Percentiles rank a stretch among this genome's conserved stretches.
Evolutionary conservation across 1,140 invertebrate genomes (phyloP).

Genomic region (Octopus bimaculoides): DNA sequence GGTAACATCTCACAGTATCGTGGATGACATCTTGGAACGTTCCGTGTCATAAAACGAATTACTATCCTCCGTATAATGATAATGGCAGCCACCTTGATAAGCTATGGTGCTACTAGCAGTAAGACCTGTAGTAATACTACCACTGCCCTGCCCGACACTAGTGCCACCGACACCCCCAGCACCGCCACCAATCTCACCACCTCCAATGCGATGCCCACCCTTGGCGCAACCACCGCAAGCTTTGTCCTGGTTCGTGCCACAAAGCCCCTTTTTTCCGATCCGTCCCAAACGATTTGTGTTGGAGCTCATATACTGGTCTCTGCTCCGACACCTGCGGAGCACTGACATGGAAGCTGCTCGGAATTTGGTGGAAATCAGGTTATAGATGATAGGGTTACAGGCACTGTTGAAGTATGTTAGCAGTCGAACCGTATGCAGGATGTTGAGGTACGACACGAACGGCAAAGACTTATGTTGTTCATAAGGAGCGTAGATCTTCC

Average conservation of each 20-base stretch:
- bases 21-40: not conserved
- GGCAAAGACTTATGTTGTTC: constrained; percentile 68
- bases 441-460: constrained; percentile 77
- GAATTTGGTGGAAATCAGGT: constrained; percentile 48
- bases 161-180: not conserved
- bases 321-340: not conserved
- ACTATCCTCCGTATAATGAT: not conserved
- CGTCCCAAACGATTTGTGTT: not conserved
- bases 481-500: constrained; percentile 63
- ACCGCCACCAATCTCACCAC: not conserved
- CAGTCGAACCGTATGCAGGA: constrained; percentile 75
- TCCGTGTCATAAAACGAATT: not conserved
- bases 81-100: not conserved
- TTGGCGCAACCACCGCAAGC: not conserved
- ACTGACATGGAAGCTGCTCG: constrained; percentile 32
- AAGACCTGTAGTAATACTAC: too few relatives aligned
- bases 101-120: too few relatives aligned
- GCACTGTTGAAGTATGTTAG: constrained; percentile 49
- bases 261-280: not conserved
- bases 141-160: not conserved
- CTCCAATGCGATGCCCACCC: not conserved
- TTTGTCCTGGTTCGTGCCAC: not conserved
- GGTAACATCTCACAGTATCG: not conserved
- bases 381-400: constrained; percentile 50
- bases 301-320: not conserved